Evolutionary conservation across 2,888 invertebrate genomes (phyloP).

Genomic region (Halocaridina rubra): DNA sequence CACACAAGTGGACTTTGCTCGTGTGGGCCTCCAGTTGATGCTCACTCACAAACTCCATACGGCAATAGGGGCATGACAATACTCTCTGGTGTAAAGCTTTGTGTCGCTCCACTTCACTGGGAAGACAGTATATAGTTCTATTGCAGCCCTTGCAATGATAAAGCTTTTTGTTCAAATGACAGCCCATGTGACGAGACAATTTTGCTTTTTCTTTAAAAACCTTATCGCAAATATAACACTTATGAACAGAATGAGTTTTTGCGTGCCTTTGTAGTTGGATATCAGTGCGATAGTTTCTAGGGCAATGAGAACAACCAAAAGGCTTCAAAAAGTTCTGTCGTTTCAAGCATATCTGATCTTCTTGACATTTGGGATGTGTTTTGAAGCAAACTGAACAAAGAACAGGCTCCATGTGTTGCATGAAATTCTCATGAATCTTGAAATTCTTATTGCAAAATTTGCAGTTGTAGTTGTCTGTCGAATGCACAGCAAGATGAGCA

Average conservation of each 20-base stretch:
- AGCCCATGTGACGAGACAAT: not conserved
- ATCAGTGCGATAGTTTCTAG: not conserved
- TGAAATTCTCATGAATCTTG: too few species aligned
- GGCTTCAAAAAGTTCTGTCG: too few species aligned
- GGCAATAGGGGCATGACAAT: not conserved
- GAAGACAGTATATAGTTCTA: not conserved
- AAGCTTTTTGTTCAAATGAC: not conserved
- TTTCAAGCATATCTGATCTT: too few species aligned
- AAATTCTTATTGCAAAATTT: too few species aligned
- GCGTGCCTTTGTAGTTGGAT: not conserved
- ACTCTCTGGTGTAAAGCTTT: not conserved
- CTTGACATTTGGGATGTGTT: too few species aligned
- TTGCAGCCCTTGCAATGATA: not conserved
- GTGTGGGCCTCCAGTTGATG: not conserved
- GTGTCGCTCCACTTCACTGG: not conserved
- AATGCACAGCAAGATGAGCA: not conserved
- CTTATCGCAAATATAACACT: not conserved
- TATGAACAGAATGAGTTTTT: not conserved
- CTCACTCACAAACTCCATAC: not conserved
- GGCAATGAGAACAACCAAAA: not conserved
- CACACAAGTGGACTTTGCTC: not conserved
- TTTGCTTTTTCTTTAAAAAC: not conserved
- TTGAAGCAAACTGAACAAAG: too few species aligned
- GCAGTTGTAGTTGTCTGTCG: too few species aligned
- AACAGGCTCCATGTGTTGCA: too few species aligned